Base-by-base conservation (phyloP, 2,888 invertebrate species). In the Leptogaster cylindrica region DNA sequence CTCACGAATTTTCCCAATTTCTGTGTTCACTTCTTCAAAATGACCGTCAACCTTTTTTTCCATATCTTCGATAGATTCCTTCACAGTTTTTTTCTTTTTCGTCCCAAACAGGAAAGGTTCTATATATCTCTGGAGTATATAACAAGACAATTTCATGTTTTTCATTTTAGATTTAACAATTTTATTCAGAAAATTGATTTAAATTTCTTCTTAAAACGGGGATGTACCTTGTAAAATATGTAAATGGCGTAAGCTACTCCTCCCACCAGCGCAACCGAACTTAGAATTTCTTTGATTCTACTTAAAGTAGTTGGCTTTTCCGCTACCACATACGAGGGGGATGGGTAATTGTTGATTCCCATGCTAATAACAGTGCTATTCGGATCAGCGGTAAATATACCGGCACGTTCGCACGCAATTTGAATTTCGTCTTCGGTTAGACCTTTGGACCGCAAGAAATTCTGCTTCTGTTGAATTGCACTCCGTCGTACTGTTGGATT, bases 401-500 rank as follows among this genome's bases (percentile, higher is more conserved):
- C 81, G 31, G 89, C 88, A 75, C 87, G 84, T 74, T 90, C 88
- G 75, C 90, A 88, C 0, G 93, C 92, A 71, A 84, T 82, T 75
- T 87, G 85, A 71, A 93, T 89, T 80, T 93, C 93, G 1, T 85
- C 82, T 52, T 90, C 88, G 0, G 89, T 88, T 0, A 93, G 82
- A 48, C 93, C 93, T 80, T 93, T 92, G 75, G 86, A 85, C 72
- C 87, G 85, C 1, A 93, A 83, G 79, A 93, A 93, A 70, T 88
- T 85, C 77, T 91, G 89, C 75, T 92, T 93, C 78, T 92, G 90
- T 66, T 87, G 84, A 64, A 90, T 77, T 0, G 93, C 88, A 74
- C 91, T 92, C 72, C 86, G 83, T 61, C 87, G 85, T 2, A 95
- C 92, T 78, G 89, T 92, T n/a, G 90, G 89, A 82, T 94, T 94